Base-by-base conservation (phyloP, 1,140 invertebrate species). In the Thrips palmi region DNA sequence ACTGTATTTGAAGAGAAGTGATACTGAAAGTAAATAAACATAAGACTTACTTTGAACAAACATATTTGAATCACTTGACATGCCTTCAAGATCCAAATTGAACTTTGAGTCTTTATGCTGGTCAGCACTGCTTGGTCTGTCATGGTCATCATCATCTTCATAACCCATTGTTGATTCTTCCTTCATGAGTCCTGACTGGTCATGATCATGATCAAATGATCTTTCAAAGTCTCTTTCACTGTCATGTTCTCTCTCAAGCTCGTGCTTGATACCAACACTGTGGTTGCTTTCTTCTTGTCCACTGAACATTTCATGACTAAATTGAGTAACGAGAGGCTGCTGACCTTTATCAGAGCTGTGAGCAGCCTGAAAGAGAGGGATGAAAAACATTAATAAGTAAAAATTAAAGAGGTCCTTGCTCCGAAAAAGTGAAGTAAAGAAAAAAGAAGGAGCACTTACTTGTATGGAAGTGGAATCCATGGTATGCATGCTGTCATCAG, bases 401-500 rank as follows among this genome's bases (percentile, higher is more conserved):
- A 1, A 30, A 24, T 22, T 17, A 5, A 22, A 12, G 10, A 43
- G 34, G 2, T 27, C 4, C n/a, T 12, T 46, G 37, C 21, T 37
- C 43, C 34, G 21, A 1, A 21, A 35, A n/a, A n/a, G n/a, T n/a
- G n/a, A n/a, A n/a, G 17, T 21, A 20, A 19, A 35, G 10, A 7
- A 7, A 8, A 39, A 22, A 33, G n/a, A 29, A 39, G 37, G 20
- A 30, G 44, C 39, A 29, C 41, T 47, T 32, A 67, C 65, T 54
- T 71, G 65, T 50, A 75, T 64, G 1, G 73, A 75, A 54, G 67
- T 72, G 0, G 73, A 80, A 50, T 84, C 79, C 3, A 77, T 80
- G 40, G 81, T 54, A 41, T 71, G 67, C n/a, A n/a, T n/a, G 47
- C 76, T 79, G 45, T 84, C 79, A 40, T 73, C 75, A 23, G 65